These are phyloP conservation scores for Oconnorella tubifera DNA, from an alignment of 2,888 invertebrate species.

Conservation along the genomic window DNA sequence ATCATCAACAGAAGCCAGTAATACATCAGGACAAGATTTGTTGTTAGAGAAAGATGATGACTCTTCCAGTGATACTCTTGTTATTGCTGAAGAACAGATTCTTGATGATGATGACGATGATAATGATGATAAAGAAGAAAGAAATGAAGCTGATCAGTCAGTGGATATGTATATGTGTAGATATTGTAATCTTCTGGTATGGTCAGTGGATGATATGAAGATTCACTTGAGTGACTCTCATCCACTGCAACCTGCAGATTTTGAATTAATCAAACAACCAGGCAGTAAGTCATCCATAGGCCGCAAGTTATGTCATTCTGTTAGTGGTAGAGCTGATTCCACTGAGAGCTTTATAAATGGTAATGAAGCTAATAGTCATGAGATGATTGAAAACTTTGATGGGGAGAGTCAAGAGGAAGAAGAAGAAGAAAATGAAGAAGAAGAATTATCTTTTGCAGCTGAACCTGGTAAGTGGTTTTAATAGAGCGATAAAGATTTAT, in stretches of 20 bases:
- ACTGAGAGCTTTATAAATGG: too few relatives aligned
- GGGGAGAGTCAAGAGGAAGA: too few relatives aligned
- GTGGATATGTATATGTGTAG: slow-evolving; percentile 17
- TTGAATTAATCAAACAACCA: slow-evolving; percentile 14
- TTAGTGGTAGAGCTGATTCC: too few relatives aligned
- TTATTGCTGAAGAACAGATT: not conserved
- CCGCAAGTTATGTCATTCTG: too few relatives aligned
- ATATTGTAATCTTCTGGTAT: slow-evolving; percentile 12
- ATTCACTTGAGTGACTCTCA: slow-evolving; percentile 10
- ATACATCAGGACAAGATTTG: not conserved
- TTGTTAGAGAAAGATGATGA: not conserved
- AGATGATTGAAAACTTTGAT: too few relatives aligned
- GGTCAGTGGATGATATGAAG: slow-evolving; percentile 10
- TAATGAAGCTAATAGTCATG: too few relatives aligned
- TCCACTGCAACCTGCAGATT: slow-evolving; percentile 14
- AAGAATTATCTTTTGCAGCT: too few relatives aligned
- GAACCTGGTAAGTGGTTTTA: too few relatives aligned
- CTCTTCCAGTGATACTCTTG: not conserved
- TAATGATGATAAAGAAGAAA: not conserved
- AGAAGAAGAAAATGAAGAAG: too few relatives aligned
- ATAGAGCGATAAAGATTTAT: too few relatives aligned
- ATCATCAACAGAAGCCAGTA: not conserved
- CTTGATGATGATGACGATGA: not conserved
- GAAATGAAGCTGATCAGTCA: not conserved
- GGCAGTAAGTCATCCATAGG: not conserved